These are phyloP conservation scores for Furnarius figulus DNA, from an alignment of 2,113 vertebrate genomes.

Conservation along the genomic window DNA sequence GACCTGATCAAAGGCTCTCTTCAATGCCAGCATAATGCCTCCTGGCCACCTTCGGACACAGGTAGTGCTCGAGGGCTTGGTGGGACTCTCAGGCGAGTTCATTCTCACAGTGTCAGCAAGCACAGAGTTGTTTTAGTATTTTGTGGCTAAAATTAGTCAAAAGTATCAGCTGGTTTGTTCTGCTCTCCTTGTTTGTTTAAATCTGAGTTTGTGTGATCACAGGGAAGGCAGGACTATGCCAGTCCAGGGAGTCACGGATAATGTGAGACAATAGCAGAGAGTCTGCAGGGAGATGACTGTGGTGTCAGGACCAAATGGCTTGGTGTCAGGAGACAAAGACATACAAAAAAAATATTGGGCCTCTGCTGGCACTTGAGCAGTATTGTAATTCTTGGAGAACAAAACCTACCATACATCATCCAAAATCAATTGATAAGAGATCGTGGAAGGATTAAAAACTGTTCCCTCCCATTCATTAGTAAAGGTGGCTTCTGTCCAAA, in stretches of 20 bases:
- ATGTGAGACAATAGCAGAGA: neutral
- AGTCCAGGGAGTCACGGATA: neutral
- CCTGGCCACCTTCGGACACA: neutral
- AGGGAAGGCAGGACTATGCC: neutral
- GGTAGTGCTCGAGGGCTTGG: neutral
- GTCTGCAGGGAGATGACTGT: neutral
- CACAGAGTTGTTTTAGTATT: neutral
- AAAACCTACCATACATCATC: conserved; percentile 62
- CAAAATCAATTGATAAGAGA: conserved; percentile 67
- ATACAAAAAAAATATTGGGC: conserved; percentile 18
- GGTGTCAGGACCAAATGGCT: neutral
- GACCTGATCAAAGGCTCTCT: conserved; percentile 38
- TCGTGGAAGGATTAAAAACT: conserved; percentile 61
- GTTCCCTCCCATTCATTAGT: conserved; percentile 59
- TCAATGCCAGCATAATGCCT: neutral
- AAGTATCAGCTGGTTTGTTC: neutral
- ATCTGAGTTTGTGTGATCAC: neutral
- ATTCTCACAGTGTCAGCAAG: neutral
- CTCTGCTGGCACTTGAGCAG: conserved; percentile 29
- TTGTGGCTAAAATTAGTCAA: neutral
- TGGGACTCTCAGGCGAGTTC: accelerated
- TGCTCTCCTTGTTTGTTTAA: neutral
- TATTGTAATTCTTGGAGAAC: conserved; percentile 53
- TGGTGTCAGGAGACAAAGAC: conserved; percentile 20
- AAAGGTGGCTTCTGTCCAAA: conserved; percentile 47